These are phyloP conservation scores for Copsychus sechellarum DNA, from an alignment of 2,113 vertebrate genomes.

Conservation along the genomic window DNA sequence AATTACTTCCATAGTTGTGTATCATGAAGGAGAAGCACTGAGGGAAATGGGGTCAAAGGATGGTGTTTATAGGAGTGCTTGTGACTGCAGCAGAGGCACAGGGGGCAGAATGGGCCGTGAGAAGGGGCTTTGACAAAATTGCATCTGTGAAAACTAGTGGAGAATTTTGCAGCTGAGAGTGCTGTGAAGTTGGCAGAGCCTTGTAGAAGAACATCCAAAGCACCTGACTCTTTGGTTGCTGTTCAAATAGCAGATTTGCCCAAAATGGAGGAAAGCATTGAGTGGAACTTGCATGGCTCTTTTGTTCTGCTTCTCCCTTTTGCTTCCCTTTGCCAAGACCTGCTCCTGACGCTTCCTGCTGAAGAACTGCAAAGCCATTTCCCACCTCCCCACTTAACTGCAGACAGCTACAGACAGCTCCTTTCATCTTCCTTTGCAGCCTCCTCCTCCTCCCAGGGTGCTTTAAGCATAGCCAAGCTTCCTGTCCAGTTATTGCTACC, in stretches of 20 bases:
- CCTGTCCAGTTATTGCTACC: neutral
- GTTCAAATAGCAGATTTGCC: neutral
- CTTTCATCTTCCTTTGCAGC: constrained; percentile 14
- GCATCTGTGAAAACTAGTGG: neutral
- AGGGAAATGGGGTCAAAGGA: neutral
- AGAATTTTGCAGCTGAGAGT: neutral
- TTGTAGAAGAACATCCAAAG: neutral
- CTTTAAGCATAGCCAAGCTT: neutral
- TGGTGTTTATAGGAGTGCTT: rapidly evolving
- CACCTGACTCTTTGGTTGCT: constrained; percentile 51
- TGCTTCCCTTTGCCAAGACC: constrained; percentile 17
- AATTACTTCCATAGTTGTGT: neutral
- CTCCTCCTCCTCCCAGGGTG: neutral
- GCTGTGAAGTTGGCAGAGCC: constrained; percentile 29
- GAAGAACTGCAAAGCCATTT: neutral
- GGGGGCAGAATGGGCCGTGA: neutral
- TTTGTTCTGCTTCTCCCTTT: constrained; percentile 34
- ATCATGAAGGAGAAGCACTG: neutral
- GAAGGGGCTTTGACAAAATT: neutral
- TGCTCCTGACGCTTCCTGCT: neutral
- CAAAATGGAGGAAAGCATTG: constrained; percentile 10
- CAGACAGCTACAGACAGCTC: neutral
- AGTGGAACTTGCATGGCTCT: constrained; percentile 25
- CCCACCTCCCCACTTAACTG: constrained; percentile 15
- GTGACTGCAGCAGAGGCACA: neutral